phyloP scores from a whole-genome alignment of 2,797 vertebrate genomes.

The Spatula clypeata region DNA sequence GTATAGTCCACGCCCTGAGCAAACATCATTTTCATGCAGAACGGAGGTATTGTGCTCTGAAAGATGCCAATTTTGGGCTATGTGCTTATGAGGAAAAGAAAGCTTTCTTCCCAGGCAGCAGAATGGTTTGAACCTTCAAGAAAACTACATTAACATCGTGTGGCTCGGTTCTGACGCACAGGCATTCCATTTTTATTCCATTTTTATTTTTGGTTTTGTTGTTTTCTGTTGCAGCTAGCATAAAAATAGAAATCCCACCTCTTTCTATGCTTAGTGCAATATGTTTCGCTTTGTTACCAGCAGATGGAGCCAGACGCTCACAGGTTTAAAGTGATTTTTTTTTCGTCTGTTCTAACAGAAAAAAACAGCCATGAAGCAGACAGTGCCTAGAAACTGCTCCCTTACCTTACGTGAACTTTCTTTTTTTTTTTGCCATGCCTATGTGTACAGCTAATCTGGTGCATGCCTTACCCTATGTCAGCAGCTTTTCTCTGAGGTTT shows the following conservation, averaged over 20 bases:
- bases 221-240: not conserved
- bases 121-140: not conserved
- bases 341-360: not conserved
- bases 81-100: not conserved
- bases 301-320: constrained; percentile 66
- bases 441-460: not conserved
- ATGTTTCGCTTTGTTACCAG: constrained; percentile 17
- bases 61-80: not conserved
- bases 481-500: constrained; percentile 33
- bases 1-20: not conserved
- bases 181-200: not conserved
- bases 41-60: rapidly evolving
- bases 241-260: not conserved
- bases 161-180: not conserved
- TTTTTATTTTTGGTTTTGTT: not conserved
- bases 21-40: rapidly evolving
- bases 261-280: not conserved
- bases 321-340: not conserved
- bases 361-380: not conserved
- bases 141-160: not conserved
- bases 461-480: not conserved
- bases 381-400: constrained; percentile 5
- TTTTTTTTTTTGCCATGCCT: not conserved
- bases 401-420: constrained; percentile 60
- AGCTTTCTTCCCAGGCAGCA: not conserved